Evolutionary conservation across 2,113 vertebrate genomes (phyloP).

Genomic region (Synodontis membranacea): DNA sequence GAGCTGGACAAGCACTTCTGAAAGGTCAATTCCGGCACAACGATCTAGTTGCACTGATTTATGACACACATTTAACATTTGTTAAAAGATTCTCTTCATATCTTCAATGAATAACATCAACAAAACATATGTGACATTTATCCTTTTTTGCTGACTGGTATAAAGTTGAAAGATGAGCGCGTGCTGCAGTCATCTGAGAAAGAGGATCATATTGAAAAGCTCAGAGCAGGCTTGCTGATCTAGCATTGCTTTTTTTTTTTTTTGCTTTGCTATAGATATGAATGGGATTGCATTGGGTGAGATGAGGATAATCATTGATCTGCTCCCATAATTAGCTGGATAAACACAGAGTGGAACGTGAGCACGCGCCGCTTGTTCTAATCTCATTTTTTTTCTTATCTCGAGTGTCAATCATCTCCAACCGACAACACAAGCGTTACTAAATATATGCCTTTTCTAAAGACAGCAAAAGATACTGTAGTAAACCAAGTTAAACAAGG

Average conservation of each 20-base stretch:
- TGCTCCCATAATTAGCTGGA: neutral
- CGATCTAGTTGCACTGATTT: constrained; percentile 9
- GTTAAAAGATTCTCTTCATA: constrained; percentile 16
- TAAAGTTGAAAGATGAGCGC: constrained; percentile 16
- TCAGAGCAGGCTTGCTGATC: neutral
- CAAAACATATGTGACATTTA: constrained; percentile 27
- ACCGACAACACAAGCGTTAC: neutral
- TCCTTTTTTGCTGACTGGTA: constrained; percentile 24
- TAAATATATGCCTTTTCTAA: neutral
- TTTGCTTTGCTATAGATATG: neutral
- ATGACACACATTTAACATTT: constrained; percentile 7
- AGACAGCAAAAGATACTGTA: neutral
- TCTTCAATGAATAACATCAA: constrained; percentile 11
- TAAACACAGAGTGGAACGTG: neutral
- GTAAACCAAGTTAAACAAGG: neutral
- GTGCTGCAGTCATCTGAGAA: neutral
- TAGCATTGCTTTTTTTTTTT: neutral
- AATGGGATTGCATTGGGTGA: constrained; percentile 1
- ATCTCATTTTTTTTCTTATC: neutral
- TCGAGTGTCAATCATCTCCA: neutral
- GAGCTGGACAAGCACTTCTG: constrained; percentile 18
- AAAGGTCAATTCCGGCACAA: constrained; percentile 25
- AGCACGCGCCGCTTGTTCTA: neutral
- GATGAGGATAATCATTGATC: constrained; percentile 20
- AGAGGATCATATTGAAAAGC: constrained; percentile 16